Evolutionary conservation across 2,113 vertebrate species (phyloP), one percentile per base, ranked within the genome.

Genomic region (Ceyx margarethae): DNA sequence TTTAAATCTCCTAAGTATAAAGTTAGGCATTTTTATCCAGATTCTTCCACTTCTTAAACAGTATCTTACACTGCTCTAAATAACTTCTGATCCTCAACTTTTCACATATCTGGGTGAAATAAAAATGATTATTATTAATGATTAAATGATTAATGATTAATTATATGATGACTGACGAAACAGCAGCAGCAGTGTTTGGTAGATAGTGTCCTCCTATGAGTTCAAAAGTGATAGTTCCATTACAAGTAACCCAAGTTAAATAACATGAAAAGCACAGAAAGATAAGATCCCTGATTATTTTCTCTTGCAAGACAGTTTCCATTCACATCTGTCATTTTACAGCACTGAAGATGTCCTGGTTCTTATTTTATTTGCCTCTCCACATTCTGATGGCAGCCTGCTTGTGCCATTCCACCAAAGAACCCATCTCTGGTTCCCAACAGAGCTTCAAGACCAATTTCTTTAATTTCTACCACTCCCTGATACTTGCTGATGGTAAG

Each of bases 401-500:
- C 19, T 53, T 92, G 73, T 92, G 84, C 71, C 56, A 69, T 45
- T 79, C 92, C 17, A 28, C 78, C 45, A 93, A 93, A 85, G 37
- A 40, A 69, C 31, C 82, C 31, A 81, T 64, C 25, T 54, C 20
- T 45, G 77, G 40, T 3, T 95, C 87, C 45, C 93, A 85, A 43
- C 83, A 95, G 54, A 93, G 75, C 22, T 81, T 95, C 78, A 88
- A 85, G 46, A 93, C 77, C 0, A 7, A 88, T 26, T 94, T 96
- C 79, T 95, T 94, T 87, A 95, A 90, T 51, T 95, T 96, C 85
- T 95, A 97, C 58, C 95, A 95, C 60, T 96, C 96, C 23, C 50
- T 96, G 56, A 74, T 98, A 95, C 96, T 99, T 69, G 96, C 95
- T 61, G 98, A 98, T 56, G 98, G 98, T 35, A 98, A 97, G 91